phyloP scores from a whole-genome alignment of 1,140 invertebrate genomes.

The Atta colombica region DNA sequence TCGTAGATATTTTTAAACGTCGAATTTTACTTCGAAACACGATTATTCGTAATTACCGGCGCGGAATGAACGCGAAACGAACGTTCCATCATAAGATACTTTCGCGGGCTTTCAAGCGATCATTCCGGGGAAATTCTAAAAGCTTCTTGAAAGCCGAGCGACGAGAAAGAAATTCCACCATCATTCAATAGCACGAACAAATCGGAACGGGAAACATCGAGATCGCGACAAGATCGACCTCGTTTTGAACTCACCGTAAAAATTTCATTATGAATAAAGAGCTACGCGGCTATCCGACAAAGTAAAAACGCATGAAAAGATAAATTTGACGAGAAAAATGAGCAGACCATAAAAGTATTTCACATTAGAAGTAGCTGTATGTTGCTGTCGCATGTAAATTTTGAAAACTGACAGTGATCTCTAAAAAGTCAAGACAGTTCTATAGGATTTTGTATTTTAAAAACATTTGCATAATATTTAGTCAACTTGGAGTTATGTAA shows the following conservation, averaged over 20 bases:
- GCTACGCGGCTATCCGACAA: constrained; percentile 19
- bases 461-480: background rate
- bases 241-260: constrained; percentile 35
- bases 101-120: constrained; percentile 58
- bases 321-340: constrained; percentile 30
- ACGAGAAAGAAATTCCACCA: constrained; percentile 57
- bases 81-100: constrained; percentile 55
- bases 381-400: background rate
- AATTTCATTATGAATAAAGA: constrained; percentile 48
- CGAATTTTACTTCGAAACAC: constrained; percentile 38
- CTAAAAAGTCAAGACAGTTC: background rate
- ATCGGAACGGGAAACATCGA: constrained; percentile 58
- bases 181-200: constrained; percentile 55
- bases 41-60: constrained; percentile 58
- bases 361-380: background rate
- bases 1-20: constrained; percentile 40
- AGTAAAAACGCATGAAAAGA: constrained; percentile 11
- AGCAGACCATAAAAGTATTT: background rate
- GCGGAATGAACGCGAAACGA: constrained; percentile 60
- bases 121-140: constrained; percentile 59
- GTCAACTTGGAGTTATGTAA: background rate
- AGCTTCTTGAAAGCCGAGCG: constrained; percentile 62
- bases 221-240: constrained; percentile 53
- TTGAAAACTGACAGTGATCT: background rate
- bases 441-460: constrained; percentile 7